Evolutionary conservation across 2,888 invertebrate species (phyloP).

Genomic region (Leptinotarsa tumamoca): DNA sequence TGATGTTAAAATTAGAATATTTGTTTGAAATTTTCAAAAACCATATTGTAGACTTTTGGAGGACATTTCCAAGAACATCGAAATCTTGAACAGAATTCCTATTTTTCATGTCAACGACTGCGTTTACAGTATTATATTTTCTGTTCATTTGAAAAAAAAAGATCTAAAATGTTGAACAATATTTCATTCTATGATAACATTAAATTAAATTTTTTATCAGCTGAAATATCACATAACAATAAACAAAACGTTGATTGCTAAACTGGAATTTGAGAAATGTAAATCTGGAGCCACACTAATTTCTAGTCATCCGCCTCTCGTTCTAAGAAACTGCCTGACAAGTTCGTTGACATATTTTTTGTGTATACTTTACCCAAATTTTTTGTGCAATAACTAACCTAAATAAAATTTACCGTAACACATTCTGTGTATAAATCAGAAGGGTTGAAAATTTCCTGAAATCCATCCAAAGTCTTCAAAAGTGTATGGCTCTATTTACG

Average conservation of each 20-base stretch:
- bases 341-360: slow-evolving; percentile 39
- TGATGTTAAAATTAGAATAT: too few relatives aligned
- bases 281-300: slow-evolving; percentile 1
- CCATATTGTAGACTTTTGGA: too few relatives aligned
- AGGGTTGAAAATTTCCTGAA: slow-evolving; percentile 34
- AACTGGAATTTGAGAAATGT: background rate
- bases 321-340: slow-evolving; percentile 8
- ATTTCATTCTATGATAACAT: too few relatives aligned
- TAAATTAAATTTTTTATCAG: too few relatives aligned
- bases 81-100: too few relatives aligned
- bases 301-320: background rate
- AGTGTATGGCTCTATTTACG: slow-evolving; percentile 31
- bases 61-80: too few relatives aligned
- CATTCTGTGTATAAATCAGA: slow-evolving; percentile 22
- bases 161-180: too few relatives aligned
- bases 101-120: too few relatives aligned
- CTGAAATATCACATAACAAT: background rate
- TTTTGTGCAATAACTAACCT: slow-evolving; percentile 41
- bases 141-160: too few relatives aligned
- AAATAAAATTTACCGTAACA: slow-evolving; percentile 43
- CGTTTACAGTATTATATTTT: too few relatives aligned
- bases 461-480: slow-evolving; percentile 21
- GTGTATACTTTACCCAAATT: slow-evolving; percentile 34
- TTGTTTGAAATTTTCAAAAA: too few relatives aligned
- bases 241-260: background rate